Evolutionary conservation across 2,888 invertebrate genomes (phyloP), one percentile per base, ranked within the genome.

Genomic region (Hanleya hanleyi): DNA sequence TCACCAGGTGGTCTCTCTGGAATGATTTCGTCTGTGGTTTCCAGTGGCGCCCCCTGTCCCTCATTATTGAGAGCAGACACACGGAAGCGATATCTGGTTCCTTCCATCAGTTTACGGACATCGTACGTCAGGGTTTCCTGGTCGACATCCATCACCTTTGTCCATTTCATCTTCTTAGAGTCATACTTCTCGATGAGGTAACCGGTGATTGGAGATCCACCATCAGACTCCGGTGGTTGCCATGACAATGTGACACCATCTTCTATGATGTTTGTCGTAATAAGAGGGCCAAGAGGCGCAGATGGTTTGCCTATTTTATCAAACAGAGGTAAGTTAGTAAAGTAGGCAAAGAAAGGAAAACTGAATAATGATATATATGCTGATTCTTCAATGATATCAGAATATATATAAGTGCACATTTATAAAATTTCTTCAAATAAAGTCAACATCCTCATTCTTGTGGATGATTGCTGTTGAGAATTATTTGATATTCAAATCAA

Each of bases 1-100:
- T 62, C 69, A 85, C 83, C 77, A 76, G 82, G 79, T 62, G 79
- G 80, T 78, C 80, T 81, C 76, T 76, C 79, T 57, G 85, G 84
- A 72, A 70, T 77, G 64, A 83, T 76, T 37, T 83, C 83, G 41
- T 71, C 38, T 22, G 82, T 81, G 9, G 86, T 82, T 49, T 79
- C 78, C 33, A 88, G 76, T 35, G 88, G 84, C 74, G 95, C 95
- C 35, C 86, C 77, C 69, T 81, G 79, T 57, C 86, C 86, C 66
- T 82, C 82, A 41, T 71, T 78, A 79, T 91, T 91, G 57, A 87
- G 84, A 35, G 90, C 90, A 15, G 83, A 82, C 26, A 91, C 86
- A 64, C 90, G 80, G 86, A 90, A 91, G 77, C 84, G 71, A 71
- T 90, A 90, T 22, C 87, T 78, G 47, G 84, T 83, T 49, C 86